Percentiles rank a stretch among this genome's conserved stretches.
phyloP scores from a whole-genome alignment of 2,113 vertebrate genomes.

The Pluvianellus socialis region DNA sequence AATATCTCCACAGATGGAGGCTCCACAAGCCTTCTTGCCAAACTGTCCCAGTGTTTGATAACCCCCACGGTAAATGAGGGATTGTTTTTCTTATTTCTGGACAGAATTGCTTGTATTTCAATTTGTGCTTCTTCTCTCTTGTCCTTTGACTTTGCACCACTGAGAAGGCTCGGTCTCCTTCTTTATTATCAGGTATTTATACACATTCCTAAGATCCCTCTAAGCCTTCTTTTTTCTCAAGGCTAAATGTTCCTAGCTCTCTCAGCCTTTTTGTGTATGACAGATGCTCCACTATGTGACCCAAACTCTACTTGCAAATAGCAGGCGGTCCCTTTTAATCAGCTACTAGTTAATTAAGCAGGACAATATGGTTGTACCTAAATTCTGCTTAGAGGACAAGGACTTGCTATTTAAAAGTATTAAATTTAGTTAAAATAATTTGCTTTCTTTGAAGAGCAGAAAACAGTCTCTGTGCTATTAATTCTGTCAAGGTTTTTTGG shows the following conservation, averaged over 20 bases:
- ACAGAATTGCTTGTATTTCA: background rate
- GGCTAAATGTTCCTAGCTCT: background rate
- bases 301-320: background rate
- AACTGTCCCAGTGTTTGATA: background rate
- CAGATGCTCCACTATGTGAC: background rate
- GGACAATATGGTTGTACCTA: background rate
- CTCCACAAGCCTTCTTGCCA: background rate
- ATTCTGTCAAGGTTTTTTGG: background rate
- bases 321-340: background rate
- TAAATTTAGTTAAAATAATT: background rate
- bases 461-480: background rate
- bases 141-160: background rate
- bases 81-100: background rate
- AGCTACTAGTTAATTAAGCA: background rate
- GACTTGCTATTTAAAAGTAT: background rate
- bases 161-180: background rate
- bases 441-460: background rate
- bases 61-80: background rate
- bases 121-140: background rate
- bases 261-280: background rate
- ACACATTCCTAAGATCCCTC: background rate
- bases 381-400: background rate
- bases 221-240: background rate
- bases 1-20: background rate
- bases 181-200: background rate